A percentile compares a stretch with the other conserved stretches of the same genome.
phyloP scores from a whole-genome alignment of 2,113 vertebrate species.

The Leptodactylus fuscus region DNA sequence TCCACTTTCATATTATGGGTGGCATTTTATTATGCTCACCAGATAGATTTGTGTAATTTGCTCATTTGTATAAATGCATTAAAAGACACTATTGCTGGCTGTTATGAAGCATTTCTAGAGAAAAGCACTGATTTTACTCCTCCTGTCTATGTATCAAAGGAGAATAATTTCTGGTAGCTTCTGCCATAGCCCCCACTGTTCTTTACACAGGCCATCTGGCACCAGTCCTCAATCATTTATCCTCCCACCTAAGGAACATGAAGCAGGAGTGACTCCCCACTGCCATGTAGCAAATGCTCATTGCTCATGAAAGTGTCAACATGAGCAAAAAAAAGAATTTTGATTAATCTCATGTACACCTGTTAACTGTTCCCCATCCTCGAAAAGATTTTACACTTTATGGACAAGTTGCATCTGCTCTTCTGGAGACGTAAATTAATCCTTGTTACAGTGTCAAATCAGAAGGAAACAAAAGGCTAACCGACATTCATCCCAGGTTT shows the following conservation, averaged over 20 bases:
- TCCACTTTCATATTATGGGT: background rate
- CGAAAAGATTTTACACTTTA: conserved; percentile 40
- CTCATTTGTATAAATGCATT: conserved; percentile 35
- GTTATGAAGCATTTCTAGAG: background rate
- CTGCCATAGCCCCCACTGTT: conserved; percentile 58
- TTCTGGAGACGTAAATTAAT: conserved; percentile 46
- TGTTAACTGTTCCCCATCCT: conserved; percentile 53
- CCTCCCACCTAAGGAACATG: conserved; percentile 56
- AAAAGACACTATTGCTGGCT: conserved; percentile 7
- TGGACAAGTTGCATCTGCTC: conserved; percentile 55
- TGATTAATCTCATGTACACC: conserved; percentile 56
- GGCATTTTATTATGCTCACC: background rate
- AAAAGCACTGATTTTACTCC: conserved; percentile 33
- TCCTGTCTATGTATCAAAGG: conserved; percentile 45
- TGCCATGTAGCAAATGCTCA: conserved; percentile 59
- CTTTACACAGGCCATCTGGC: conserved; percentile 58
- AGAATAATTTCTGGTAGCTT: conserved; percentile 56
- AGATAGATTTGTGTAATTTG: background rate
- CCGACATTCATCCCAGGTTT: conserved; percentile 10
- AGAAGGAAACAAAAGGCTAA: conserved; percentile 32
- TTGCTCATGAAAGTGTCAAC: conserved; percentile 58
- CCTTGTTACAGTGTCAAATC: conserved; percentile 45
- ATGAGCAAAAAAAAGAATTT: conserved; percentile 44
- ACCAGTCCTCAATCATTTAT: conserved; percentile 59
- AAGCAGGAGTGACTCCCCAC: conserved; percentile 56